These are phyloP conservation scores for Polyommatus icarus DNA, from an alignment of 2,888 invertebrate species.

Conservation along the genomic window DNA sequence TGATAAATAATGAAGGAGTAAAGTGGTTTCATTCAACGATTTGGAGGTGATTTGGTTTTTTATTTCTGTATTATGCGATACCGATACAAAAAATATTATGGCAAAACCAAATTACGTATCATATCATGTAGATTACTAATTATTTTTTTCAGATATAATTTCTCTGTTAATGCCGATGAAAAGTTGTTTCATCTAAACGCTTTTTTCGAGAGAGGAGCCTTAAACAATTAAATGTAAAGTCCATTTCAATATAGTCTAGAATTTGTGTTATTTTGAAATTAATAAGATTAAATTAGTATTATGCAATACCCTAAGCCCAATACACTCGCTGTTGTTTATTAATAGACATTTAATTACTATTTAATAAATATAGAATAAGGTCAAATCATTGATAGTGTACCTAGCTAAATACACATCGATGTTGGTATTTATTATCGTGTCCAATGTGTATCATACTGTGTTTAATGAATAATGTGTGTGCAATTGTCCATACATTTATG, in stretches of 20 bases:
- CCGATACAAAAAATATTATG: no score
- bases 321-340: not conserved
- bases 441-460: not conserved
- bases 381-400: constrained; percentile 8
- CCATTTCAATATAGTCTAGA: not conserved
- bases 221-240: not conserved
- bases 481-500: not conserved
- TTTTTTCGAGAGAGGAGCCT: no score
- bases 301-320: not conserved
- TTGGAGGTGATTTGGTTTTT: no score
- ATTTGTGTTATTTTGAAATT: not conserved
- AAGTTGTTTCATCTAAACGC: no score
- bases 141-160: no score
- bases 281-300: not conserved
- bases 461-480: constrained; percentile 6
- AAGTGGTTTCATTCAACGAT: no score
- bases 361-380: constrained; percentile 4
- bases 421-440: not conserved
- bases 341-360: not conserved
- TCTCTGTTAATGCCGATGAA: no score
- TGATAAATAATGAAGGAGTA: no score
- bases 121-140: no score
- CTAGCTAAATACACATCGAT: not conserved
- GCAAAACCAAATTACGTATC: no score
- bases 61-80: no score